phyloP scores from a whole-genome alignment of 2,888 invertebrate species.

The Tholera decimalis region DNA sequence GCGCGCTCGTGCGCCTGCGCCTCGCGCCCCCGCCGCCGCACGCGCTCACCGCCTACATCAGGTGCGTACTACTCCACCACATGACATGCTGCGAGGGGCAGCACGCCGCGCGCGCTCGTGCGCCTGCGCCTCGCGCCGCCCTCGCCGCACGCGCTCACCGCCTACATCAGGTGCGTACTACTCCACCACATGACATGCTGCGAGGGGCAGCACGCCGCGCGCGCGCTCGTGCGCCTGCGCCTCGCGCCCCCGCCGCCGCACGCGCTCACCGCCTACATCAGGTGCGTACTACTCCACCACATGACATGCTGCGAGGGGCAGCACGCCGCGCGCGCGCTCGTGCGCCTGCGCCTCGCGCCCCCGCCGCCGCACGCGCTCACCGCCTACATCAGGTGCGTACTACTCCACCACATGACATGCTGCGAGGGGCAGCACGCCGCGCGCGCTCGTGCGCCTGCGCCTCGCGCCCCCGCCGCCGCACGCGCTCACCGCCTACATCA shows the following conservation, averaged over 20 bases:
- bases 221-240: too few species aligned
- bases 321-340: neutral
- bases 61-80: conserved; percentile 2
- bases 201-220: too few species aligned
- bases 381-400: neutral
- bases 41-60: conserved; percentile 34
- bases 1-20: conserved; percentile 92
- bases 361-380: neutral
- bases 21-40: conserved; percentile 6
- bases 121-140: conserved; percentile 26
- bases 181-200: too few species aligned
- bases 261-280: conserved; percentile 5
- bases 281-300: conserved; percentile 3
- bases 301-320: neutral
- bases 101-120: neutral
- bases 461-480: neutral
- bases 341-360: neutral
- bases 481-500: neutral
- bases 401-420: too few species aligned
- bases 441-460: conserved; percentile 1
- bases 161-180: conserved; percentile 22
- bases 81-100: neutral
- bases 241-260: neutral
- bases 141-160: conserved; percentile 28
- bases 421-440: neutral